Evolutionary conservation across 2,113 vertebrate species (phyloP).

Genomic region (Verasper variegatus): DNA sequence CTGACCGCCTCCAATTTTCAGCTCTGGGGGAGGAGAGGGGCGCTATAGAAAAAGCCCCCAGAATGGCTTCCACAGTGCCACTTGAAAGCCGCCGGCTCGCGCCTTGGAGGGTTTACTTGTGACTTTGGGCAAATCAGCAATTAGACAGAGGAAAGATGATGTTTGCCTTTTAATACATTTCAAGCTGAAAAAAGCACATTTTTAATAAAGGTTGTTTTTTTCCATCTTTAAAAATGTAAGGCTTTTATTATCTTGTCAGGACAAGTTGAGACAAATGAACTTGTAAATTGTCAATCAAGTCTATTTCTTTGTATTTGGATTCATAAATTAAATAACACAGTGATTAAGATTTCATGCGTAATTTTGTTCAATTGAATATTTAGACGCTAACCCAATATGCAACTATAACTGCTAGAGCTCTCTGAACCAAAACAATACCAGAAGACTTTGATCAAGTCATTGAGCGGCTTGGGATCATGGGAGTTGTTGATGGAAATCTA

Average conservation of each 20-base stretch:
- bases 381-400: background rate
- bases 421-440: too few species aligned
- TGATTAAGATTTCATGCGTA: background rate
- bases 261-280: too few species aligned
- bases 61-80: constrained; percentile 43
- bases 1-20: constrained; percentile 47
- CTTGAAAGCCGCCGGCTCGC: constrained; percentile 33
- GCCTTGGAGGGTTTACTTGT: constrained; percentile 33
- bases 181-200: background rate
- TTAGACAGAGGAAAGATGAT: background rate
- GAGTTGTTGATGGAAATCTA: too few species aligned
- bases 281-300: background rate
- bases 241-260: too few species aligned
- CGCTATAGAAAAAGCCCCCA: constrained; percentile 43
- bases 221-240: too few species aligned
- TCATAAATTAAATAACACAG: background rate
- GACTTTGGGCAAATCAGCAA: constrained; percentile 30
- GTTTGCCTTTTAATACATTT: background rate
- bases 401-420: too few species aligned
- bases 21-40: constrained; percentile 33
- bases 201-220: too few species aligned
- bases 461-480: too few species aligned
- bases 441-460: too few species aligned
- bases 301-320: constrained; percentile 2
- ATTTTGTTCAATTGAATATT: background rate